Base-by-base conservation (phyloP, 1,140 invertebrate species). In the Saxidomus purpurata region DNA sequence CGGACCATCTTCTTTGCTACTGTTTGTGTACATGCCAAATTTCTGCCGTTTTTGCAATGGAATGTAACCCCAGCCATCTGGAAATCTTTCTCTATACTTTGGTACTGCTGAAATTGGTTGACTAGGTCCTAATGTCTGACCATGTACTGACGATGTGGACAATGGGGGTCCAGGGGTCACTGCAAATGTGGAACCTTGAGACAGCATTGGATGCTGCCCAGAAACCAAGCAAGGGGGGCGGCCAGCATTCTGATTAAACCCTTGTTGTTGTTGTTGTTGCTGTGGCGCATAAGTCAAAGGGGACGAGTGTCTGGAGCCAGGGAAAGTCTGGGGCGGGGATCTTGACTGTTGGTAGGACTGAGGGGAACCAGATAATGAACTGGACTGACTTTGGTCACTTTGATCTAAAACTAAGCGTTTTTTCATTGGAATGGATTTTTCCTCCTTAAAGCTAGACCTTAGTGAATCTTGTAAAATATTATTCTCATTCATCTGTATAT, bases 371-470 rank as follows among this genome's bases (percentile, higher is more conserved):
- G 52, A 59, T 15, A 40, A 17, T 1, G 74, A 40, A 38, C 74
- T 81, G 1, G 47, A 77, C 49, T 28, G 49, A 49, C 36, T 79
- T 36, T 61, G 74, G 13, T 81, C 79, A 38, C 47, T 34, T 55
- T 84, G 87, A 38, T 89, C 87, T 19, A 89, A 4, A 52, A 89
- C 81, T 34, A 77, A 59, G 25, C 87, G 80, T 25, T 89, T 89
- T 59, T 89, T 89, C 87, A 89, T 84, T 0, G 87, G 87, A 59
- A 83, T 89, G 6, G 69, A 89, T 52, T 89, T 89, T 55, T 89
- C 87, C 55, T 89, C 87, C 34, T 89, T 88, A 28, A 88, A 88
- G 31, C 71, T 63, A 19, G 82, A 83, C 40, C 52, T 55, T 19
- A 34, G 3, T 17, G 31, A 34, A 6, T 55, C 40, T 13, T 83